Percentiles rank a stretch among this genome's conserved stretches.
Evolutionary conservation across 2,888 invertebrate species (phyloP).

Genomic region (Scaptomyza caliginosa): DNA sequence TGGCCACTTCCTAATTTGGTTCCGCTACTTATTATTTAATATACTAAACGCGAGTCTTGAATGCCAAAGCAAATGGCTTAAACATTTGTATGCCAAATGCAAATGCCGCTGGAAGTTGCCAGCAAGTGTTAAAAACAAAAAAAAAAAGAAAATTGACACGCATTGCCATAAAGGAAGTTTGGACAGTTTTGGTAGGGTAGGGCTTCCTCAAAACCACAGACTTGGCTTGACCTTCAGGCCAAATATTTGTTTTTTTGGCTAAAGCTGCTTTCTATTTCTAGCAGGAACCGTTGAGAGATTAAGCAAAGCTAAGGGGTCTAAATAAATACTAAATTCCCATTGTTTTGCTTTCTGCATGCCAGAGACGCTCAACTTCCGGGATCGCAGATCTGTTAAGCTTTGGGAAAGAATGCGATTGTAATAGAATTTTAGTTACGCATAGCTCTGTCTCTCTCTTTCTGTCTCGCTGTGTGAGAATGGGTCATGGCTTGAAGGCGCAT

Average conservation of each 20-base stretch:
- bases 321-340: constrained; percentile 61
- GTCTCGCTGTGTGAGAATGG: constrained; percentile 66
- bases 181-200: constrained; percentile 30
- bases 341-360: constrained; percentile 58
- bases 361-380: constrained; percentile 64
- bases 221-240: constrained; percentile 63
- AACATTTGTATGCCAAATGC: constrained; percentile 75
- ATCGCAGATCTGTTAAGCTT: constrained; percentile 26
- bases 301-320: constrained; percentile 54
- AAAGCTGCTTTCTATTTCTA: constrained; percentile 65
- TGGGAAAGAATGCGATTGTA: constrained; percentile 69
- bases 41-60: constrained; percentile 53
- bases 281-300: constrained; percentile 26
- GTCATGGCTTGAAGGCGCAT: constrained; percentile 60
- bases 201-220: constrained; percentile 50
- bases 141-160: constrained; percentile 68
- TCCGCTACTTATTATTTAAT: constrained; percentile 76
- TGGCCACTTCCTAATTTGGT: constrained; percentile 77
- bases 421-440: constrained; percentile 68
- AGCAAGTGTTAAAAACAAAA: constrained; percentile 30
- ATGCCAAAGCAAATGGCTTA: constrained; percentile 55
- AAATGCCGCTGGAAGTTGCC: constrained; percentile 51
- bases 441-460: constrained; percentile 20
- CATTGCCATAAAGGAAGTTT: constrained; percentile 63
- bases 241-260: constrained; percentile 32